phyloP scores from a whole-genome alignment of 2,797 vertebrate genomes.

The Steatocranus sp. region DNA sequence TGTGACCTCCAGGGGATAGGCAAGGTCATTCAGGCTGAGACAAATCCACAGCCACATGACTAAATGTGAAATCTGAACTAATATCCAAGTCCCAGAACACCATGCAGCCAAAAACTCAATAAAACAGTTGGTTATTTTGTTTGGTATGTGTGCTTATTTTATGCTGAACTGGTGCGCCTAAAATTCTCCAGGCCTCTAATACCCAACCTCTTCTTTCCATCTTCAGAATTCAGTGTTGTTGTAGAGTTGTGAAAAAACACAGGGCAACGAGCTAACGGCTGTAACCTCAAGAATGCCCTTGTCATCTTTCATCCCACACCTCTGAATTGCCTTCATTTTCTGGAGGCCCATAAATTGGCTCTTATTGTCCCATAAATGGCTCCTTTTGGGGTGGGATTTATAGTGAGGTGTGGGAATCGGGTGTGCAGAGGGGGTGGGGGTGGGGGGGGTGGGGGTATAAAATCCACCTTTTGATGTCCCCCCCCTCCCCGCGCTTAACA shows the following conservation, averaged over 20 bases:
- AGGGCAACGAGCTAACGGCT: constrained; percentile 30
- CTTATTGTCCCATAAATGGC: constrained; percentile 72
- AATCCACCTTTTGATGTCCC: constrained; percentile 69
- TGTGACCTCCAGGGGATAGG: constrained; percentile 13
- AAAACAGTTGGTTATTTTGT: not conserved
- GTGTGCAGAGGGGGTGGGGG: not conserved
- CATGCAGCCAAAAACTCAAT: not conserved
- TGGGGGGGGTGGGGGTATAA: constrained; percentile 29
- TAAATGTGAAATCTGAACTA: not conserved
- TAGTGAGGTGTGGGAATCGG: constrained; percentile 51
- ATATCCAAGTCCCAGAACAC: not conserved
- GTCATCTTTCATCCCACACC: constrained; percentile 72
- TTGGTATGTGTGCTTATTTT: not conserved
- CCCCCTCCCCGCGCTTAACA: constrained; percentile 41
- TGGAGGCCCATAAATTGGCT: constrained; percentile 64
- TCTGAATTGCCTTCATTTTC: constrained; percentile 71
- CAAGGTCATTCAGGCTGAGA: not conserved
- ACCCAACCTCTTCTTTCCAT: not conserved
- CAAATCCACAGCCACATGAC: not conserved
- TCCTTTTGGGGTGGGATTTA: constrained; percentile 72
- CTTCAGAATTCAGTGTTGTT: constrained; percentile 7
- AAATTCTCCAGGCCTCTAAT: not conserved
- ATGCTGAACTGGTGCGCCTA: not conserved
- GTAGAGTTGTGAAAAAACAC: constrained; percentile 41
- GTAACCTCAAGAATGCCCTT: constrained; percentile 39